Base-by-base conservation (phyloP, 2,888 invertebrate species). In the Megalurothrips usitatus region DNA sequence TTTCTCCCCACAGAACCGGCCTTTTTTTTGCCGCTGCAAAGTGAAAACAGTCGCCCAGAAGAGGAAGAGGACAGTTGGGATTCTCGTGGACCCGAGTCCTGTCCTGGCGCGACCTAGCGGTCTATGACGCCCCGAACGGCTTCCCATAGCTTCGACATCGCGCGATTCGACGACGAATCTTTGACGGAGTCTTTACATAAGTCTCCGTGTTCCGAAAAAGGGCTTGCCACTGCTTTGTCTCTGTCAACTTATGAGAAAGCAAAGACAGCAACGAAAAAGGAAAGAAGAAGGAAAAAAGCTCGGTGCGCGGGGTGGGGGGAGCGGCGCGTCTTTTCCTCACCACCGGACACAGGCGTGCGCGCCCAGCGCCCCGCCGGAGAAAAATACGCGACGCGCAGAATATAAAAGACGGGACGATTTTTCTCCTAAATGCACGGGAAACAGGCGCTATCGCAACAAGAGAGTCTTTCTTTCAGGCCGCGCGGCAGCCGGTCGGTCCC, bases 391-490 rank as follows among this genome's bases (percentile, higher is more conserved):
- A 43, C 34, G 34, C 34, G 34, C 34, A 43, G 34, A 43, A 43
- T 43, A 43, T 43, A 43, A 43, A 43, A 43, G 34, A 43, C 34
- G 34, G 6, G 34, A 58, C 68, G 68, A 75, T 75, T 75, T 75
- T 75, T 75, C 68, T 75, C 26, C 23, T 75, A 75, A 75, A 75
- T 75, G 68, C 23, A 26, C 8, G 68, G 68, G 68, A 75, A 75
- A 75, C 23, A 75, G 68, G 68, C 34, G 34, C 68, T 75, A 75
- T 75, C 68, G 68, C 68, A 26, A 75, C 68, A 26, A 43, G 34
- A 43, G 34, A 43, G 23, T 26, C 23, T 23, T 75, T 75, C 68
- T 75, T 75, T 26, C 34, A 23, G 68, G 11, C 26, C 1, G 26
- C 68, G 68, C 26, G 23, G 23, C 68, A 8, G 68, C 68, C 68